Conservation (phyloP, 2,888 invertebrate genomes). For the Oasisia sp. region DNA sequence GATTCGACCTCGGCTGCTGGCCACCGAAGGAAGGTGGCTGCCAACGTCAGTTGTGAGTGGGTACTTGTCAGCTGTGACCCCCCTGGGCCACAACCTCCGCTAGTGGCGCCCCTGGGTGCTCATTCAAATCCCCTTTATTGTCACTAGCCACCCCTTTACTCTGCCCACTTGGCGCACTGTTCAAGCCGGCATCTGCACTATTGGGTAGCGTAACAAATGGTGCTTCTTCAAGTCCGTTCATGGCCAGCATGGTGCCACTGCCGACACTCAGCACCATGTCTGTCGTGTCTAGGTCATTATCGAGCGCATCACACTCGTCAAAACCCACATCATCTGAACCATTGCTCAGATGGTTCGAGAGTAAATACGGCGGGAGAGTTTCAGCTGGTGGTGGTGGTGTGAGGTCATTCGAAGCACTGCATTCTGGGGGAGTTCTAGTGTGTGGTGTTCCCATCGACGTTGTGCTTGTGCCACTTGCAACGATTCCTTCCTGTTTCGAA, state of each 20-base stretch:
- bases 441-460: background rate
- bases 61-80: constrained; percentile 3
- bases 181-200: background rate
- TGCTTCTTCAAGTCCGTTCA: background rate
- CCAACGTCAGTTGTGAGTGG: background rate
- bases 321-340: background rate
- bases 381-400: background rate
- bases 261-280: background rate
- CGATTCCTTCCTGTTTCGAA: background rate
- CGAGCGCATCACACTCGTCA: background rate
- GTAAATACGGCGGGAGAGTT: background rate
- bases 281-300: background rate
- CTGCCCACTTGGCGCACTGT: background rate
- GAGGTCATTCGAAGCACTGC: background rate
- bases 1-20: background rate
- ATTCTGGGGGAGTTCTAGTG: background rate
- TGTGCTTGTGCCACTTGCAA: constrained; percentile 59
- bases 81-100: background rate
- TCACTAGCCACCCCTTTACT: background rate
- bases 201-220: background rate
- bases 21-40: background rate
- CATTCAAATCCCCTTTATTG: background rate
- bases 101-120: background rate
- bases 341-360: background rate
- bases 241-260: background rate